Base-by-base conservation (phyloP, 2,797 vertebrate genomes). In the Caiman crocodilus region DNA sequence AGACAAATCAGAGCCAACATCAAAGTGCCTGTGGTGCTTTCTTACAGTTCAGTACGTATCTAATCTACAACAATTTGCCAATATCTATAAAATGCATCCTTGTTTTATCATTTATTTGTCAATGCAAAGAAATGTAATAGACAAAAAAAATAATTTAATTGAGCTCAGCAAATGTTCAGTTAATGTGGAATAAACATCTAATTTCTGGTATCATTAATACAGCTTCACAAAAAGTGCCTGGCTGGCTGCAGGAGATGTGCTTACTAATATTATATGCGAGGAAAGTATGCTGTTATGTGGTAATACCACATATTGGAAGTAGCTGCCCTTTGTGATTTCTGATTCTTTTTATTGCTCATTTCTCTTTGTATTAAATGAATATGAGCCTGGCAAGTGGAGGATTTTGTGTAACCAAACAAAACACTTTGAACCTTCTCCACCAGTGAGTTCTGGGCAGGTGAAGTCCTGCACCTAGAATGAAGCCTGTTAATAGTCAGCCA, bases 341-440 rank as follows among this genome's bases (percentile, higher is more conserved):
- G 42, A 25, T 73, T 76, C 18, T 56, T 74, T 85, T 84, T 57
- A 71, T 14, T 6, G 25, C 64, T 57, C 12, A 1, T 88, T 87
- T 81, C 81, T 32, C 1, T 82, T 73, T 30, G 14, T 14, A 80
- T 86, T 35, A 6, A 76, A 73, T 9, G 20, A 30, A 14, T 64
- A 69, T 35, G 42, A 88, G 18, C 60, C 76, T 63, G 87, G 56
- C n/a, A 82, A 84, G 9, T 3, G 58, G 67, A 89, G 17, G 26
- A 92, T 69, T 90, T 5, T 69, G 14, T 78, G 80, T 88, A 79
- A 80, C 88, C 89, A 58, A 84, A 76, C 42, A 84, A 91, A 69
- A 2, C 20, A 57, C 60, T 28, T 35, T 3, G 7, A 60, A 94
- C 87, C 67, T 84, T 57, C 28, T 79, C 32, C 67, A 20, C n/a